Base-by-base conservation (phyloP, 2,888 invertebrate species). In the Synanthedon myopaeformis region DNA sequence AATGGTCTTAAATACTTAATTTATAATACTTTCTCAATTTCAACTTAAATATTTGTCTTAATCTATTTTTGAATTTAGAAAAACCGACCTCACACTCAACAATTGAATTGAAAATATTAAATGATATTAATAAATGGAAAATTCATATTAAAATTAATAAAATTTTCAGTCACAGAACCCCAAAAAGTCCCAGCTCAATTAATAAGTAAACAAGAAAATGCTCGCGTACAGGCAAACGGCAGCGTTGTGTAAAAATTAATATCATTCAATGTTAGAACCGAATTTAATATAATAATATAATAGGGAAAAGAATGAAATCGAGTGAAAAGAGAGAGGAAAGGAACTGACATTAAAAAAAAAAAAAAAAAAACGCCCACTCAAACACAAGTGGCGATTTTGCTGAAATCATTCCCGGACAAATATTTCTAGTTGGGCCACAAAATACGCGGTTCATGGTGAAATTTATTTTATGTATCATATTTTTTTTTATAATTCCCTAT, bases 391-490 rank as follows among this genome's bases (percentile, higher is more conserved):
- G 76, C 74, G 75, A 76, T 78, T 64, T 66, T 64, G 68, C 70
- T 75, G 66, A 76, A 76, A 79, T 79, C 70, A 76, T 76, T 77
- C 75, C 72, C 68, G 65, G 70, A 72, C 65, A 70, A 76, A 75
- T 75, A 70, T 72, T 66, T 62, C 59, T 57, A 42, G 51, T 55
- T 57, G 53, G 61, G 61, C 68, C 54, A 55, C 13, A 17, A 57
- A 58, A 58, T 2, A 8, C 14, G 66, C 61, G 61, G 41, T 49
- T 52, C 12, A 19, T 13, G 12, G 23, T 23, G 8, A 35, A 6
- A 35, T 35, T 10, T 10, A 35, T 35, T 10, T 35, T 23, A 23
- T 23, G 1, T 23, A 5, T 23, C 23, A 35, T 10, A 35, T 8
- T 35, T 8, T 8, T 35, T 35, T 35, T 35, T 35, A 8, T 35